Evolutionary conservation across 2,888 invertebrate genomes (phyloP), one percentile per base, ranked within the genome.

Genomic region (Oxystoma pomonae): DNA sequence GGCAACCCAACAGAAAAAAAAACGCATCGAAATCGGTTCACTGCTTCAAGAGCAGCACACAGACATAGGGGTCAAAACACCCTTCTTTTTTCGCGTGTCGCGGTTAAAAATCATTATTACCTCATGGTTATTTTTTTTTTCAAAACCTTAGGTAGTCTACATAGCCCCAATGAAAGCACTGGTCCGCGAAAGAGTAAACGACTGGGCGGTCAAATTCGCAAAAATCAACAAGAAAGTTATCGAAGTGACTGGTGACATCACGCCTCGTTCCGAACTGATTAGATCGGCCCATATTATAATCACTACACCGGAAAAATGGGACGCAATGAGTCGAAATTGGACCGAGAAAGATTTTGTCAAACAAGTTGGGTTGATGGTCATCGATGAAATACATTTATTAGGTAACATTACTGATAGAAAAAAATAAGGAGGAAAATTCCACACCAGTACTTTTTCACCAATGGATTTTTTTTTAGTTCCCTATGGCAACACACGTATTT

Each of bases 301-400:
- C 0, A 99, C 99, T 0, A 99, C 99, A 0, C 99, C 99, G 0
- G 99, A 99, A 81, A 99, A 99, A 79, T 99, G 99, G 99, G 99
- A 99, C 80, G 98, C 98, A 60, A 94, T 99, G 74, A 97, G 96
- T 81, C 87, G 98, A 65, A 96, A 95, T 66, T 99, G 98, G 98
- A 96, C 98, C 77, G 97, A 95, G 0, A 86, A 99, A 71, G 90
- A 90, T 78, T 99, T 98, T 75, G 98, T 99, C 0, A 87, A 88
- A 62, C 87, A 94, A 73, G 96, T 98, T 0, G 90, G 92, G 0
- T 83, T 98, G 5, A 92, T 98, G 67, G 90, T 99, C 22, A 98
- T 99, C 69, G 99, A 99, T 78, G 99, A 99, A 82, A 98, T 99
- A 73, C 99, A 99, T 83, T 82, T 99, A 63, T 83, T 99, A 59